Conservation (phyloP, 92 coral and sea anemone genomes). For the Porites divaricata region DNA sequence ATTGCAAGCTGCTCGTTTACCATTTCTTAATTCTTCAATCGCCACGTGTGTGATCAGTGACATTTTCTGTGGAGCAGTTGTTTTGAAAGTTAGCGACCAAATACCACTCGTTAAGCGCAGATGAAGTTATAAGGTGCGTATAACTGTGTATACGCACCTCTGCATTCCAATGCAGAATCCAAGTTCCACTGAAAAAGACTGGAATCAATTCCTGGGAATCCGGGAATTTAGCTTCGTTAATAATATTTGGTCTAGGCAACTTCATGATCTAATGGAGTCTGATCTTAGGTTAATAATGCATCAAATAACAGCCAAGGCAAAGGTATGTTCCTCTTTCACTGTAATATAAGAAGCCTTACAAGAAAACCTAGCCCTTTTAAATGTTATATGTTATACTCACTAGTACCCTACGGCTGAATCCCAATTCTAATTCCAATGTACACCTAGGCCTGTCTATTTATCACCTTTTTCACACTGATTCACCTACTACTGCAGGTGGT, state of each 20-base stretch:
- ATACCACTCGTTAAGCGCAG: too few species aligned
- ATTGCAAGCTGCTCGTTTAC: too few species aligned
- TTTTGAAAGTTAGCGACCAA: too few species aligned
- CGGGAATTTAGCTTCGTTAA: constrained; percentile 22
- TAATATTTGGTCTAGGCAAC: constrained; percentile 16
- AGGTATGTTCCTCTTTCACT: constrained; percentile 37
- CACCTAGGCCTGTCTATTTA: constrained; percentile 39
- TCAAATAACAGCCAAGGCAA: neutral
- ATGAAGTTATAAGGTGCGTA: too few species aligned
- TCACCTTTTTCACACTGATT: constrained; percentile 58
- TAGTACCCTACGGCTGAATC: constrained; percentile 35
- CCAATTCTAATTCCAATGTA: constrained; percentile 30
- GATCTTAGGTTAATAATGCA: constrained; percentile 22
- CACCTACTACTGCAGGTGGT: constrained; percentile 57
- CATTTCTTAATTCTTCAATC: too few species aligned
- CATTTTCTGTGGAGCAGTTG: too few species aligned
- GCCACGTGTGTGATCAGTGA: too few species aligned
- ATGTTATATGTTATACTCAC: constrained; percentile 20
- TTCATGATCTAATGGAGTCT: constrained; percentile 23
- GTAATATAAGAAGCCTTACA: constrained; percentile 63
- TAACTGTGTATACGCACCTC: too few species aligned
- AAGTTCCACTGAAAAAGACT: neutral
- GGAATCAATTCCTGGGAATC: too few species aligned
- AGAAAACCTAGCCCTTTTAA: constrained; percentile 40
- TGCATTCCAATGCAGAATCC: too few species aligned